Base-by-base conservation (phyloP, 2,113 vertebrate species). In the Spheniscus mendiculus region DNA sequence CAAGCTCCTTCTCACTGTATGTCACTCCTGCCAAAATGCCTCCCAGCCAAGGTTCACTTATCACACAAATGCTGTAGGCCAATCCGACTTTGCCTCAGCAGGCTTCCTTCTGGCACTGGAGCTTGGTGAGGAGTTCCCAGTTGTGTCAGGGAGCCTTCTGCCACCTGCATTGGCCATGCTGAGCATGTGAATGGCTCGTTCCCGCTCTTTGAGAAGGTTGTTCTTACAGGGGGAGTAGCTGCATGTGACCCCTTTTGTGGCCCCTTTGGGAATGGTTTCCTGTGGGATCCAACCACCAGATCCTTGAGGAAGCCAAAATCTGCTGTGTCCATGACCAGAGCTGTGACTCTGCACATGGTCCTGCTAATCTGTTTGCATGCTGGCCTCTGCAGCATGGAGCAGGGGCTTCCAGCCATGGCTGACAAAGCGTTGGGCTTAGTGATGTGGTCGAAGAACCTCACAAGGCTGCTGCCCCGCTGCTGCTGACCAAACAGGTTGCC, bases 161-260 rank as follows among this genome's bases (percentile, higher is more conserved):
- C 13, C 49, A 16, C 10, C 15, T 2, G 3, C 18, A 26, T 20
- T 2, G 1, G 16, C 12, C 38, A 45, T n/a, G 58, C 10, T 38
- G 12, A 20, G 4, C 3, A 8, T 45, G 23, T 52, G 23, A 52
- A 61, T 1, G 6, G 1, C 27, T 83, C 4, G 1, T 45, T 58
- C 13, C 23, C n/a, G 13, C 29, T 56, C 29, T 66, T 76, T 49
- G 9, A 53, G 50, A 40, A 58, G 23, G 20, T 47, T 55, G 10
- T 47, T 56, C 27, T 45, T 45, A 14, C 67, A 52, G 59, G 15
- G 15, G 10, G 36, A 62, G 23, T 38, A 38, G 36, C 30, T 83
- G 25, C 18, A 34, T 27, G 9, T 38, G 34, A 8, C 17, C 17
- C 40, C 17, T 58, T 66, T 29, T 49, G 29, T 29, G 22, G n/a